A percentile compares a stretch with the other conserved stretches of the same genome.
phyloP scores from a whole-genome alignment of 2,888 invertebrate genomes.

The Euzophera pinguis region DNA sequence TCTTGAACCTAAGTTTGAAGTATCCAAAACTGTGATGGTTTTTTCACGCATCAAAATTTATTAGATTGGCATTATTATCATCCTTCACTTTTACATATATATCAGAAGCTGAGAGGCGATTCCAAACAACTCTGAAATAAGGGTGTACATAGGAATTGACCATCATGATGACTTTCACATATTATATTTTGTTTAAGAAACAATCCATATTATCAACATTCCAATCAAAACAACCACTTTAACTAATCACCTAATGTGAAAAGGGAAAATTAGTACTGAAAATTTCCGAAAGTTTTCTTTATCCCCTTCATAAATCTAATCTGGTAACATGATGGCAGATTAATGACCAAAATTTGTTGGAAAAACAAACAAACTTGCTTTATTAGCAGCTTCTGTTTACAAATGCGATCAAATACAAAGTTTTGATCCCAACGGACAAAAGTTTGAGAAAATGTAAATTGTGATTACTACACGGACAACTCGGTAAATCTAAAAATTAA shows the following conservation, averaged over 20 bases:
- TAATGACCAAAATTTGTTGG: slow-evolving; percentile 50
- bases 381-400: slow-evolving; percentile 24
- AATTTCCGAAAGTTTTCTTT: slow-evolving; percentile 43
- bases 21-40: too few species aligned
- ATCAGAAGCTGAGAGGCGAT: too few species aligned
- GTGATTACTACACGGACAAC: not conserved
- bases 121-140: too few species aligned
- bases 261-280: slow-evolving; percentile 46
- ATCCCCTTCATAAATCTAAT: slow-evolving; percentile 54
- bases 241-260: slow-evolving; percentile 38
- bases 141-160: too few species aligned
- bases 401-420: slow-evolving; percentile 5
- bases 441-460: slow-evolving; percentile 11
- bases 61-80: too few species aligned
- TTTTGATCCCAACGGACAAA: not conserved
- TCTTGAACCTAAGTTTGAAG: too few species aligned
- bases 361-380: slow-evolving; percentile 47
- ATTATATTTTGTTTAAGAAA: too few species aligned
- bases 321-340: slow-evolving; percentile 48
- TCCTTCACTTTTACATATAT: too few species aligned
- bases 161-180: too few species aligned
- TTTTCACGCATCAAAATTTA: too few species aligned
- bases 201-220: not conserved
- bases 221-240: slow-evolving; percentile 30
- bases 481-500: not conserved